These are phyloP conservation scores for Pelusios castaneus DNA, from an alignment of 2,113 vertebrate species.

Conservation along the genomic window DNA sequence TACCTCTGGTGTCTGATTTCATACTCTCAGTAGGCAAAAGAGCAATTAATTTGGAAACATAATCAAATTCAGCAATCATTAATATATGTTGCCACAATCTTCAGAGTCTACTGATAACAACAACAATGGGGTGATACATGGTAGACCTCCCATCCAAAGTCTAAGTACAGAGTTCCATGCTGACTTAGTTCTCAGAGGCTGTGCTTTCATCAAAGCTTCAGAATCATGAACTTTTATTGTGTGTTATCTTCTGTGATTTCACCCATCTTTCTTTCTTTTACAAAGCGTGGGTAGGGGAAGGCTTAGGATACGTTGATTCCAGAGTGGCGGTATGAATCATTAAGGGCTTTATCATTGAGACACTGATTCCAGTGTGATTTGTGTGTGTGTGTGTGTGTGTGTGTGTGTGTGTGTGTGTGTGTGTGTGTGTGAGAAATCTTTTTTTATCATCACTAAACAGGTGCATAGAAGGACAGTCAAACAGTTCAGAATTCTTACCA, in stretches of 20 bases:
- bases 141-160: conserved; percentile 53
- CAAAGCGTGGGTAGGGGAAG: neutral
- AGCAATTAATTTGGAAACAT: conserved; percentile 63
- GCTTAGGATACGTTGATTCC: neutral
- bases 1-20: conserved; percentile 35
- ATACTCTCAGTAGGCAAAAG: conserved; percentile 36
- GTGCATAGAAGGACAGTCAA: neutral
- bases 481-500: neutral
- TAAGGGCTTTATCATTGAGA: conserved; percentile 8
- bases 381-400: neutral
- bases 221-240: conserved; percentile 35
- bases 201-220: conserved; percentile 59
- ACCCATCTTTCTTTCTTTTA: conserved; percentile 28
- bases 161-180: conserved; percentile 63
- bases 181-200: conserved; percentile 54
- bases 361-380: neutral
- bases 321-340: neutral
- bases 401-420: neutral
- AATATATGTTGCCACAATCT: conserved; percentile 43
- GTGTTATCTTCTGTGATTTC: conserved; percentile 16
- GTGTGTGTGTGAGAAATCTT: neutral
- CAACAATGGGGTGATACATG: conserved; percentile 45
- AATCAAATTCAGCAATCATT: conserved; percentile 62
- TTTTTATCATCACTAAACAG: conserved; percentile 32
- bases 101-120: conserved; percentile 28